phyloP scores from a whole-genome alignment of 1,140 invertebrate species.

The Caenorhabditis inopinata region DNA sequence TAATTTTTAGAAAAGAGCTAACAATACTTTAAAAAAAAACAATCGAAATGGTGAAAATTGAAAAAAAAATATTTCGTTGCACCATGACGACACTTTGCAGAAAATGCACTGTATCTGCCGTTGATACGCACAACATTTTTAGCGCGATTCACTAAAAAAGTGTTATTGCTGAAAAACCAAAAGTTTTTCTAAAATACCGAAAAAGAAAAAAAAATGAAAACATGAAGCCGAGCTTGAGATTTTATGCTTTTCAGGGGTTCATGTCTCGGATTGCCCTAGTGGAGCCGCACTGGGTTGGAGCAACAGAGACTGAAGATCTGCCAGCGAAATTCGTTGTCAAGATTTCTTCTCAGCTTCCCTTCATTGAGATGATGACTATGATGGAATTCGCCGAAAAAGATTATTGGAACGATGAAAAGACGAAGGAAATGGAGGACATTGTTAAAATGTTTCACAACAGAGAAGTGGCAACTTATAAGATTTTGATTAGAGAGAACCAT shows the following conservation, averaged over 20 bases:
- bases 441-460: background rate
- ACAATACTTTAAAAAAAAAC: too few species aligned
- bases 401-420: background rate
- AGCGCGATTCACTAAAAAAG: too few species aligned
- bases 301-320: background rate
- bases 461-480: conserved; percentile 29
- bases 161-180: too few species aligned
- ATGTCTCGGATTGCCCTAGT: conserved; percentile 29
- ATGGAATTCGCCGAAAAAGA: background rate
- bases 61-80: too few species aligned
- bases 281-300: conserved; percentile 14
- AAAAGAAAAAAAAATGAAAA: too few species aligned
- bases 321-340: conserved; percentile 33
- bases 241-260: conserved; percentile 36
- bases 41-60: too few species aligned
- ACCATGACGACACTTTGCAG: too few species aligned
- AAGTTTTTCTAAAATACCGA: too few species aligned
- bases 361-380: background rate
- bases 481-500: conserved; percentile 9
- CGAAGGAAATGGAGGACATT: conserved; percentile 1
- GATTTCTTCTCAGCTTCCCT: conserved; percentile 5
- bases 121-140: too few species aligned
- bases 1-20: too few species aligned
- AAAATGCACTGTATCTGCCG: too few species aligned
- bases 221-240: too few species aligned